Percentiles rank a stretch among this genome's conserved stretches.
Evolutionary conservation across 2,888 invertebrate species (phyloP).

Genomic region (Bhutanitis thaidina): DNA sequence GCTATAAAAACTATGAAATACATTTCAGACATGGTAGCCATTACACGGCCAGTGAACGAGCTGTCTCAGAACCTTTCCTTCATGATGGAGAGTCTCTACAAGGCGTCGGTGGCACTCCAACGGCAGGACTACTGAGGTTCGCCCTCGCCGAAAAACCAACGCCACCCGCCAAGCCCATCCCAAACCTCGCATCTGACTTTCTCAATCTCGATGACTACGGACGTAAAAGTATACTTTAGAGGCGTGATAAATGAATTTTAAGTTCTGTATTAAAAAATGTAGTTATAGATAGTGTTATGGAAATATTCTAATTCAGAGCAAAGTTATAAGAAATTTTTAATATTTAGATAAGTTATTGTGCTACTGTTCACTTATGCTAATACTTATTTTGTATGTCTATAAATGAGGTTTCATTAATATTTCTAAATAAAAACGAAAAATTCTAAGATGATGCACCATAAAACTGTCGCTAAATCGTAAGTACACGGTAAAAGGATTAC

Average conservation of each 20-base stretch:
- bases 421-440: too few species aligned
- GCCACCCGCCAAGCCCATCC: background rate
- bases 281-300: background rate
- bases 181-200: background rate
- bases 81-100: constrained; percentile 76
- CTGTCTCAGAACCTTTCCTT: constrained; percentile 69
- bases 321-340: too few species aligned
- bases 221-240: background rate
- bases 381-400: too few species aligned
- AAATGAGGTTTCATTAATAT: too few species aligned
- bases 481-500: too few species aligned
- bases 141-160: constrained; percentile 9
- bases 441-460: too few species aligned
- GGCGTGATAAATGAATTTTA: too few species aligned
- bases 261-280: background rate
- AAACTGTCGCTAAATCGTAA: too few species aligned
- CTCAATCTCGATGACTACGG: background rate
- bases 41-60: constrained; percentile 70
- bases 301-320: background rate
- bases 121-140: constrained; percentile 52
- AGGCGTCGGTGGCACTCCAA: constrained; percentile 67
- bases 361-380: too few species aligned
- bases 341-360: too few species aligned
- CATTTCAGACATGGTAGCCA: constrained; percentile 68
- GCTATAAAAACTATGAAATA: too few species aligned